phyloP scores from a whole-genome alignment of 2,888 invertebrate genomes.

The Melanargia galathea region DNA sequence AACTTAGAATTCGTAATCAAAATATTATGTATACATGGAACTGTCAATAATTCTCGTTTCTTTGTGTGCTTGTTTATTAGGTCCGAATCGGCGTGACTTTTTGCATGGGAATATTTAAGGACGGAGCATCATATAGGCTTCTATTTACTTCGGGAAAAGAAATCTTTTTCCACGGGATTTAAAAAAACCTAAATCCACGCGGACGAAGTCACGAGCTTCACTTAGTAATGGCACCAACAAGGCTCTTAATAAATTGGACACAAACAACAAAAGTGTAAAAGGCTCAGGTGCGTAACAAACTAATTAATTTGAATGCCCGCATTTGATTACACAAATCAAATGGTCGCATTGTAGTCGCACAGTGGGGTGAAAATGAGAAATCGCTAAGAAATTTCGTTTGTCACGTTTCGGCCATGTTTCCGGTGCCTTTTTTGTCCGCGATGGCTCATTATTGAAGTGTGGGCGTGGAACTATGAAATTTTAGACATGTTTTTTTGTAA shows the following conservation, averaged over 20 bases:
- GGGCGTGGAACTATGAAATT: conserved; percentile 21
- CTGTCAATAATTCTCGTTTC: too few species aligned
- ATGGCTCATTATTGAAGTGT: conserved; percentile 62
- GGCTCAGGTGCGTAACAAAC: conserved; percentile 81
- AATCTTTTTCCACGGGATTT: too few species aligned
- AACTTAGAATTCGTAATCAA: too few species aligned
- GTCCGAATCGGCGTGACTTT: too few species aligned
- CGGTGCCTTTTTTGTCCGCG: conserved; percentile 69
- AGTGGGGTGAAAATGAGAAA: conserved; percentile 78
- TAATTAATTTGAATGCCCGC: conserved; percentile 81
- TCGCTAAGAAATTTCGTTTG: conserved; percentile 80
- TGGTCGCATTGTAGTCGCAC: conserved; percentile 55
- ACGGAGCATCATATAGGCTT: too few species aligned
- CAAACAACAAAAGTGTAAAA: conserved; percentile 59
- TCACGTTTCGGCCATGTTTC: conserved; percentile 76
- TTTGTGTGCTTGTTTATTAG: too few species aligned
- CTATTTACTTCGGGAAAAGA: too few species aligned
- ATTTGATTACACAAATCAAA: conserved; percentile 83
- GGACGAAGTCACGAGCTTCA: too few species aligned
- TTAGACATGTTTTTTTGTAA: conserved; percentile 31
- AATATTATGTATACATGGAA: too few species aligned
- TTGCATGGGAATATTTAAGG: too few species aligned
- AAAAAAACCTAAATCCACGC: too few species aligned
- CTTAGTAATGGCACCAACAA: not conserved
- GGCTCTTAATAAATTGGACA: conserved; percentile 35